Evolutionary conservation across 2,113 vertebrate species (phyloP), one percentile per base, ranked within the genome.

Genomic region (Saccopteryx leptura): DNA sequence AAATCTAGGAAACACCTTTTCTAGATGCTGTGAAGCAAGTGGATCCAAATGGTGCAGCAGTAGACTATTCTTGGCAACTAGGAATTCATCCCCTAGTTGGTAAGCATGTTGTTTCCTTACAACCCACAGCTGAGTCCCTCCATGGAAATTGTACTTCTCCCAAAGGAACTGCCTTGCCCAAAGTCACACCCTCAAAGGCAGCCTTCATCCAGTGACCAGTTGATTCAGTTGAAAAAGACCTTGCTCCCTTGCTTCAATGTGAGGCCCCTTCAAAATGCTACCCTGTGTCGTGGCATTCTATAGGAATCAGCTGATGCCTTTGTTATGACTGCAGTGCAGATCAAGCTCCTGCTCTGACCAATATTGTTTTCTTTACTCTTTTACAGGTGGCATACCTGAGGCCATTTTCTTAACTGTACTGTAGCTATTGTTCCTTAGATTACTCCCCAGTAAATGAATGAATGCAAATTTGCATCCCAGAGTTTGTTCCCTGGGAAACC

Each of bases 391-490:
- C 46, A 15, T 24, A 81, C 31, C n/a, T 69, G 26, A 82, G 52
- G 79, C 11, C 4, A 28, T 4, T 17, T 50, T 4, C 9, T 13
- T 75, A 11, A 31, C 18, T 82, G 18, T 24, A 48, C 33, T 72
- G 13, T 23, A 75, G 33, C 18, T 80, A 50, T 33, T 76, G 12
- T 48, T 33, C 9, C 4, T n/a, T 52, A 81, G 24, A 80, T 69
- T 7, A 19, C 7, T 39, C 13, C 52, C 31, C 9, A 78, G 4
- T 66, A 94, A 94, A 79, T 23, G 26, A 86, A 17, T 65, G 39
- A 89, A 31, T 58, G 46, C 13, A 89, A 23, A 87, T 75, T 48
- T 93, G 56, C 24, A 92, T 33, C 24, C 12, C 13, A 90, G 63
- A 39, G 9, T 75, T 79, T 72, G 33, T 81, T 94, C 81, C 21